Conservation (phyloP, 1,140 invertebrate genomes). For the Aphaenogaster floridana region DNA sequence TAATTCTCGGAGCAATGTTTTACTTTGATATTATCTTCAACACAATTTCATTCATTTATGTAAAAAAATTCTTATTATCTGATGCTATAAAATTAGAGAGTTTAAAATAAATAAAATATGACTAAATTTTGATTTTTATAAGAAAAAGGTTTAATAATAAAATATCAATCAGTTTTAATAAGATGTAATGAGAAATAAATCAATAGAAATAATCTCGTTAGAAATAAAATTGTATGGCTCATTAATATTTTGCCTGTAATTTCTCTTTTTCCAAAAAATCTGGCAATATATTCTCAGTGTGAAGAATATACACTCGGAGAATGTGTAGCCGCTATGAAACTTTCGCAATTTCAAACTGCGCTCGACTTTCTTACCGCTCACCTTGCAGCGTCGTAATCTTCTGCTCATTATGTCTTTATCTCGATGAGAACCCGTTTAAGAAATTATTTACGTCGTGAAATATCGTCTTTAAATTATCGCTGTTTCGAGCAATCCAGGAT, state of each 20-base stretch:
- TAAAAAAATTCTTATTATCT: neutral
- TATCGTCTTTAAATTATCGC: neutral
- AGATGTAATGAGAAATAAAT: neutral
- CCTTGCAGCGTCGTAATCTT: neutral
- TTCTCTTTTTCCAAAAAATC: neutral
- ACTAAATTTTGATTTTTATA: neutral
- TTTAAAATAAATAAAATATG: slow-evolving; percentile 1
- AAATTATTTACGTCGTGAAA: slow-evolving; percentile 24
- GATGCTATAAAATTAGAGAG: neutral
- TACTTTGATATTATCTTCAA: neutral
- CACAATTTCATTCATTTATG: slow-evolving; percentile 2
- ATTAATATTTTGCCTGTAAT: slow-evolving; percentile 13
- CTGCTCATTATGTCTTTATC: slow-evolving; percentile 23
- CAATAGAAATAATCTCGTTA: neutral
- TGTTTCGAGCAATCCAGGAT: neutral
- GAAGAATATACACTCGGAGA: neutral
- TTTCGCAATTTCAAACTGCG: slow-evolving; percentile 37
- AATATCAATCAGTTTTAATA: neutral
- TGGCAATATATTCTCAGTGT: slow-evolving; percentile 10
- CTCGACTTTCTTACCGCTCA: neutral
- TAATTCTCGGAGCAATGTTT: neutral
- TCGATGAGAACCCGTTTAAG: neutral
- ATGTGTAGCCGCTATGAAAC: slow-evolving; percentile 26
- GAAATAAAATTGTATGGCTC: neutral
- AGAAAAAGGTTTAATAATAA: neutral